Conservation (phyloP, 2,797 vertebrate species). For the Mormyrus hasselquistii region DNA sequence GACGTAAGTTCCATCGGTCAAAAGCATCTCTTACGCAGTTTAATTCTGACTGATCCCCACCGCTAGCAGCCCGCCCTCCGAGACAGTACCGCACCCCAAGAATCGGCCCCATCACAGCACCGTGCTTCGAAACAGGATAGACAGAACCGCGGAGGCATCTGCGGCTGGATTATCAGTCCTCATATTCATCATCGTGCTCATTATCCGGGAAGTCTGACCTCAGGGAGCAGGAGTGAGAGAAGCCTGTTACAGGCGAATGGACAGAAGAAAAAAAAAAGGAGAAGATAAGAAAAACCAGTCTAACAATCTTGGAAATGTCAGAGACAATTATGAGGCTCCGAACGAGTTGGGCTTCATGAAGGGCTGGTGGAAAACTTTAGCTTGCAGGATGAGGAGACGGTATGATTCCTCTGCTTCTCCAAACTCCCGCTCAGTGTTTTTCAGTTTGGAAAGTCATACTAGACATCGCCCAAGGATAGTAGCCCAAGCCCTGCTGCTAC, state of each 20-base stretch:
- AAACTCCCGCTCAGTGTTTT: not conserved
- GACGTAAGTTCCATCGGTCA: not conserved
- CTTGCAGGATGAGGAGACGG: not conserved
- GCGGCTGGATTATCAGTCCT: not conserved
- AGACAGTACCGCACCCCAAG: not conserved
- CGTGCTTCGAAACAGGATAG: not conserved
- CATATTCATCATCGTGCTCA: constrained; percentile 18
- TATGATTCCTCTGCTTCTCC: not conserved
- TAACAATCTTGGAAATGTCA: constrained; percentile 16
- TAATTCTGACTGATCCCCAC: not conserved
- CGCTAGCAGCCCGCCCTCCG: not conserved
- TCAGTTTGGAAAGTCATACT: not conserved
- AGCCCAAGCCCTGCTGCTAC: not conserved
- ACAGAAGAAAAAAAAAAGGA: not conserved
- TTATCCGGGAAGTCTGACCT: constrained; percentile 15
- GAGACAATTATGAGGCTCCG: not conserved
- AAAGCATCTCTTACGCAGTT: not conserved
- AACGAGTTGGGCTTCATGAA: not conserved
- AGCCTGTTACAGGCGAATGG: not conserved
- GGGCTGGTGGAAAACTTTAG: not conserved
- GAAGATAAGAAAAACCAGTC: not conserved
- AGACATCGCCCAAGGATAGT: not conserved
- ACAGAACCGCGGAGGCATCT: not conserved
- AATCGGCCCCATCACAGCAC: not conserved
- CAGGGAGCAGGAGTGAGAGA: not conserved